Conservation (phyloP, 2,113 vertebrate species). For the Bettongia penicillata region DNA sequence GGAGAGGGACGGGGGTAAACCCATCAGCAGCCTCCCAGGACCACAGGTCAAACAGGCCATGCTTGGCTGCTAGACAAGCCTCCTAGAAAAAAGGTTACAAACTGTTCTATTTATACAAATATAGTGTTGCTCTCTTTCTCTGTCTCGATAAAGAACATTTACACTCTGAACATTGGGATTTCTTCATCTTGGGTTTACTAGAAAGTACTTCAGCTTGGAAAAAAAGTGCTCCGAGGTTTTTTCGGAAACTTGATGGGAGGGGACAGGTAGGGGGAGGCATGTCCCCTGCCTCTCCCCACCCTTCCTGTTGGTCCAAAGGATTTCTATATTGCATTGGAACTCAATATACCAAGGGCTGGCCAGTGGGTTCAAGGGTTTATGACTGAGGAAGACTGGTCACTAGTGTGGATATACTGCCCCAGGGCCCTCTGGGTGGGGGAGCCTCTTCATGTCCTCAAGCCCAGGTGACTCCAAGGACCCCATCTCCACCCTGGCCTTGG, state of each 20-base stretch:
- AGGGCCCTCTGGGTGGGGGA: background rate
- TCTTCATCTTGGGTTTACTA: conserved; percentile 54
- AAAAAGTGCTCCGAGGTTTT: conserved; percentile 76
- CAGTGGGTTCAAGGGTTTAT: background rate
- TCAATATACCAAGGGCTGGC: background rate
- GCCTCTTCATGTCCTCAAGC: background rate
- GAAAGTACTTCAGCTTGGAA: conserved; percentile 72
- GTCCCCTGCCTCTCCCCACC: too few relatives aligned
- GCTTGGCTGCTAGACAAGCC: conserved; percentile 3
- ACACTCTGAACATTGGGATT: conserved; percentile 51
- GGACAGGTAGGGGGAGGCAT: background rate
- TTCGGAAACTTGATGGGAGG: background rate
- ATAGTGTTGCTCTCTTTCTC: conserved; percentile 58
- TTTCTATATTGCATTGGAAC: background rate
- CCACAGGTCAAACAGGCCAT: background rate
- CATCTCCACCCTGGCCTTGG: too few relatives aligned
- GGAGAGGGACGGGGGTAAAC: background rate
- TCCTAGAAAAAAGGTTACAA: conserved; percentile 53
- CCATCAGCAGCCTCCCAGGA: background rate
- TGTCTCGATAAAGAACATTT: conserved; percentile 42
- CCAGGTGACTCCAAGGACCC: background rate
- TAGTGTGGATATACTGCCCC: background rate
- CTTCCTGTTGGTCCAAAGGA: background rate
- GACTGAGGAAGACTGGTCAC: background rate
- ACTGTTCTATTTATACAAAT: conserved; percentile 68